Percentiles rank a stretch among this genome's conserved stretches.
phyloP scores from a whole-genome alignment of 2,888 invertebrate genomes.

The Chloromyia formosa region DNA sequence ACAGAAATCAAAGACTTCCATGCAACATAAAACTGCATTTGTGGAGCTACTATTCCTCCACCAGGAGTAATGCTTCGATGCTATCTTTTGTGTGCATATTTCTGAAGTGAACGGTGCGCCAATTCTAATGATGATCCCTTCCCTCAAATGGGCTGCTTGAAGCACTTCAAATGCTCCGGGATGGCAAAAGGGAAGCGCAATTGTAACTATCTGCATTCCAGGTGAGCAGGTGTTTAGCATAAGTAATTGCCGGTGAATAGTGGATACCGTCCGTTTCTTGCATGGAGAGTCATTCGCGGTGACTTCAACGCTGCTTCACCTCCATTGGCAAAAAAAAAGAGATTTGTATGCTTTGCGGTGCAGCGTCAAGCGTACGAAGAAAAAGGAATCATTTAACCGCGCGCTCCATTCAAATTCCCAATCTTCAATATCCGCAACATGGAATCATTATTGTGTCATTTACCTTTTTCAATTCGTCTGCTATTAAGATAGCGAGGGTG shows the following conservation, averaged over 20 bases:
- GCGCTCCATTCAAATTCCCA: neutral
- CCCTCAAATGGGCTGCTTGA: neutral
- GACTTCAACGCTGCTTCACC: neutral
- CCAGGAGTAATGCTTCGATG: neutral
- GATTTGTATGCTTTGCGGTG: conserved; percentile 10
- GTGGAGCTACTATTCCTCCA: conserved; percentile 22
- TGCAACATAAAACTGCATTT: conserved; percentile 12
- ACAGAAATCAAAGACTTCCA: conserved; percentile 7
- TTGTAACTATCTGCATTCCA: conserved; percentile 57
- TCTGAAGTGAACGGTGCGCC: neutral
- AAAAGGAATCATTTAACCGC: neutral
- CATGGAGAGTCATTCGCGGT: neutral
- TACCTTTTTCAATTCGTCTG: conserved; percentile 11
- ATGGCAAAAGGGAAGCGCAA: neutral
- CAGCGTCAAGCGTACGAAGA: too few relatives aligned
- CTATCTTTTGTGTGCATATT: conserved; percentile 14
- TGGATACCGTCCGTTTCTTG: conserved; percentile 1
- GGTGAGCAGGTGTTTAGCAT: conserved; percentile 64
- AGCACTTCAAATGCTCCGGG: neutral
- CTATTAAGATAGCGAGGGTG: too few relatives aligned
- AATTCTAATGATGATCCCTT: conserved; percentile 21
- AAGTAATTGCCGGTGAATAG: conserved; percentile 61
- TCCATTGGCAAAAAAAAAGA: neutral
- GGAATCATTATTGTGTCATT: conserved; percentile 33
- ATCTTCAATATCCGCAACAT: conserved; percentile 35